phyloP scores from a whole-genome alignment of 2,113 vertebrate species.

The Scopus umbretta region DNA sequence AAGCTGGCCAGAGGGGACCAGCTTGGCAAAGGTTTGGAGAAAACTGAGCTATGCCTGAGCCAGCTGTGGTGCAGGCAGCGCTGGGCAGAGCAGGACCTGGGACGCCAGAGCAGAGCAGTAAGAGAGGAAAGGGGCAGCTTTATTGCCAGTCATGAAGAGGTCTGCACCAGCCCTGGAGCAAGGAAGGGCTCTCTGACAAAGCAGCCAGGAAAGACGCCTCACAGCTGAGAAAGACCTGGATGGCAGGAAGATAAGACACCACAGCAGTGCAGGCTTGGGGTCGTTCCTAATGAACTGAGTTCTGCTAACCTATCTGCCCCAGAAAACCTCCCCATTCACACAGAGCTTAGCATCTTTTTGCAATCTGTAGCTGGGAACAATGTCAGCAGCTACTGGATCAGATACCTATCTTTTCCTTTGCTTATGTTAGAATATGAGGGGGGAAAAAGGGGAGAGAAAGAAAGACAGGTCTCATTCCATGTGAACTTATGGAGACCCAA shows the following conservation, averaged over 20 bases:
- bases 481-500: neutral
- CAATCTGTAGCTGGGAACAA: neutral
- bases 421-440: neutral
- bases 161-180: neutral
- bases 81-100: neutral
- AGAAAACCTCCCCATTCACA: neutral
- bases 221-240: neutral
- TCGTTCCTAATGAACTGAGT: neutral
- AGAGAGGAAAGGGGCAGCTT: neutral
- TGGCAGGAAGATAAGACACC: neutral
- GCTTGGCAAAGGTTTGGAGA: neutral
- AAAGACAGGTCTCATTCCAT: neutral
- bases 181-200: neutral
- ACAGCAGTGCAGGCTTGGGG: neutral
- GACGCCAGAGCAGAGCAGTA: neutral
- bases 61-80: neutral
- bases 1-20: neutral
- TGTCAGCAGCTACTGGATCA: neutral
- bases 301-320: neutral
- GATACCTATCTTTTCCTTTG: neutral
- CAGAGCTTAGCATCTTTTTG: neutral
- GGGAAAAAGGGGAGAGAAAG: fast-evolving
- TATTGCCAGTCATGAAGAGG: fast-evolving
- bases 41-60: neutral
- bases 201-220: neutral